Conservation (phyloP, 2,888 invertebrate genomes). For the Erebia epiphron region DNA sequence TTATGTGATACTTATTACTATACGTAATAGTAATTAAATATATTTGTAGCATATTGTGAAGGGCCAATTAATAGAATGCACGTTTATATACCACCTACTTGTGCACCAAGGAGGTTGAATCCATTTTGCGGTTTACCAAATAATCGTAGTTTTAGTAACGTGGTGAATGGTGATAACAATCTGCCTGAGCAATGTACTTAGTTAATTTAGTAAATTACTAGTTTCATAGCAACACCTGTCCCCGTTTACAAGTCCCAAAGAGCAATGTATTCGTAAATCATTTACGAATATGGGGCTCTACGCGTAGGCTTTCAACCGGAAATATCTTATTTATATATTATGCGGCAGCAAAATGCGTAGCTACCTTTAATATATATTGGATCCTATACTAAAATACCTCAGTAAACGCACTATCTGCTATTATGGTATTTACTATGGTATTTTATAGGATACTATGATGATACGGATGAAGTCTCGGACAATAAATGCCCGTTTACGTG, state of each 20-base stretch:
- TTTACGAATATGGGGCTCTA: not conserved
- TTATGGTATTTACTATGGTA: too few species aligned
- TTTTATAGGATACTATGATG: too few species aligned
- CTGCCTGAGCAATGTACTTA: not conserved
- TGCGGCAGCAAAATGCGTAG: not conserved
- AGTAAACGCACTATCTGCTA: not conserved
- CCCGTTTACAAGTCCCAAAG: conserved; percentile 2
- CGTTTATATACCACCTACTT: too few species aligned
- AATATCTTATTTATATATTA: conserved; percentile 1
- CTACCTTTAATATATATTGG: not conserved
- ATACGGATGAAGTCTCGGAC: too few species aligned
- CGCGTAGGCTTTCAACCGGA: not conserved
- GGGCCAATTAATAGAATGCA: too few species aligned
- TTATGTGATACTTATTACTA: too few species aligned
- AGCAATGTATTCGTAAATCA: conserved; percentile 5
- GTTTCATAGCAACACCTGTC: conserved; percentile 10
- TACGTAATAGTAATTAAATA: too few species aligned
- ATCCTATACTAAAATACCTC: not conserved
- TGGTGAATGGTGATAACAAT: not conserved
- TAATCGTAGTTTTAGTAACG: not conserved
- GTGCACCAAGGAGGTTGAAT: too few species aligned
- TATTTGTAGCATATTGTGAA: too few species aligned
- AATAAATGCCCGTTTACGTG: too few species aligned
- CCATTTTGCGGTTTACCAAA: too few species aligned
- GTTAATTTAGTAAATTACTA: not conserved